A percentile compares a stretch with the other conserved stretches of the same genome.
Evolutionary conservation across 2,797 vertebrate species (phyloP).

Genomic region (Peromyscus attwateri): DNA sequence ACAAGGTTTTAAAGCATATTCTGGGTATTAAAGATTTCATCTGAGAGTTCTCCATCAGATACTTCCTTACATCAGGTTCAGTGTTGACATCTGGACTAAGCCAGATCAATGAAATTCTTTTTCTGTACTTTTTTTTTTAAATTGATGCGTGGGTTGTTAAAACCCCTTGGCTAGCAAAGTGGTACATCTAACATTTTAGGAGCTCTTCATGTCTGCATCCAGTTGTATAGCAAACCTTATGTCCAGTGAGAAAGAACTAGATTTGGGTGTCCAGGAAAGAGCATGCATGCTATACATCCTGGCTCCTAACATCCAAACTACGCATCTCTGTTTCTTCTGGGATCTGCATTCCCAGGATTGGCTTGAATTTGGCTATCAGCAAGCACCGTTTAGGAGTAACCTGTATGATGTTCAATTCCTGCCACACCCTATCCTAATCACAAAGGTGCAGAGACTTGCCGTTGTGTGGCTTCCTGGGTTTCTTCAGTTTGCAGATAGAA

Average conservation of each 20-base stretch:
- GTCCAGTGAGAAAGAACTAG: background rate
- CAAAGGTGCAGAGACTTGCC: background rate
- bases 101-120: background rate
- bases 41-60: background rate
- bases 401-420: background rate
- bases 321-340: background rate
- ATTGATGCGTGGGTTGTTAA: background rate
- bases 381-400: background rate
- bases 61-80: background rate
- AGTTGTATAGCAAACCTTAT: background rate
- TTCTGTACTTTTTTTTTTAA: background rate
- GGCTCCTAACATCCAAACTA: background rate
- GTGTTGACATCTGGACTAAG: background rate
- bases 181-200: background rate
- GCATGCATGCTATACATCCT: fast-evolving
- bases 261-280: background rate
- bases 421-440: background rate
- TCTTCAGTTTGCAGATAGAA: background rate
- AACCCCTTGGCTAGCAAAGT: background rate
- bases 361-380: background rate
- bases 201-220: background rate
- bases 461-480: background rate
- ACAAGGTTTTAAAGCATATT: background rate
- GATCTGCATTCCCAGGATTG: background rate
- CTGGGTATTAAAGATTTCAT: background rate